Conservation (phyloP, 1,140 invertebrate genomes). For the Dufourea novaeangliae region DNA sequence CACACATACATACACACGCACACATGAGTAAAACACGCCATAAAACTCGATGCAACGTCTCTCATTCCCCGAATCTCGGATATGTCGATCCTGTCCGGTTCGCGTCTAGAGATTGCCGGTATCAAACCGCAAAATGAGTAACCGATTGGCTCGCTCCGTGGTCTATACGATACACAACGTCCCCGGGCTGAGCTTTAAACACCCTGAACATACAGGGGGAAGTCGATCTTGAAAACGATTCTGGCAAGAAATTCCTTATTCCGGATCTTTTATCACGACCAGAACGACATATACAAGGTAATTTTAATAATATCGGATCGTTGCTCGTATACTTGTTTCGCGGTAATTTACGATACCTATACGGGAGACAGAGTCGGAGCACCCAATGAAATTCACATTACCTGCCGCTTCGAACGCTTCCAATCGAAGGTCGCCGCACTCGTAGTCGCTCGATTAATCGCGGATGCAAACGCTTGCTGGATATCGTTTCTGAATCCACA, state of each 20-base stretch:
- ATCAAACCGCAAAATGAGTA: conserved; percentile 55
- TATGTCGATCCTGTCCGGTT: conserved; percentile 56
- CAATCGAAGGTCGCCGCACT: conserved; percentile 16
- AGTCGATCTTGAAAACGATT: neutral
- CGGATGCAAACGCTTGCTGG: conserved; percentile 3
- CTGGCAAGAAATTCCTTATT: neutral
- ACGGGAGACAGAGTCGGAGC: neutral
- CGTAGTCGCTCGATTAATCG: neutral
- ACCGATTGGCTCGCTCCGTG: conserved; percentile 37
- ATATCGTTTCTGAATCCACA: conserved; percentile 18
- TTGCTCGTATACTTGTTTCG: neutral
- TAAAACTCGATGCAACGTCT: conserved; percentile 61
- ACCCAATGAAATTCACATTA: neutral
- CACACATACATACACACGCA: no score
- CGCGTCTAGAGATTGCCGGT: conserved; percentile 61
- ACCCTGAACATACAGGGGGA: no score
- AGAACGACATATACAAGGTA: neutral
- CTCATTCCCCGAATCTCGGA: conserved; percentile 60
- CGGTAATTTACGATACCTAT: neutral
- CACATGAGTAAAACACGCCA: conserved; percentile 68
- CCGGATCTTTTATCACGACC: neutral
- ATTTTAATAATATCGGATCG: no score
- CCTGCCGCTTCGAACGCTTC: neutral
- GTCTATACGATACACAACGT: conserved; percentile 1
- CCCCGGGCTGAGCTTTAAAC: neutral